Evolutionary conservation across 2,888 invertebrate species (phyloP).

Genomic region (Nephrotoma flavescens): DNA sequence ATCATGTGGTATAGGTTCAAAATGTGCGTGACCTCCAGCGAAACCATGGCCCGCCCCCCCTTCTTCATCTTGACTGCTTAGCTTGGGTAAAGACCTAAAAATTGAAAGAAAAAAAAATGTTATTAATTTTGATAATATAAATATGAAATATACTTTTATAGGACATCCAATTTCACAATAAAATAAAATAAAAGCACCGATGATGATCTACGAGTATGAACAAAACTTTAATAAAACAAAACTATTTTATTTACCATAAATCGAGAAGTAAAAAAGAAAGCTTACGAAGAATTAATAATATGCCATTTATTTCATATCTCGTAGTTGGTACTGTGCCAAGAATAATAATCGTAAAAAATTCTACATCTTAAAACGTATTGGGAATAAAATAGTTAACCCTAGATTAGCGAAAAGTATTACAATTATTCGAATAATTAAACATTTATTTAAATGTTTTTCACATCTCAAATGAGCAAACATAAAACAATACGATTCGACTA

Average conservation of each 20-base stretch:
- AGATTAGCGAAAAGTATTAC: not conserved
- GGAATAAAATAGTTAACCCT: not conserved
- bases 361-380: not conserved
- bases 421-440: not conserved
- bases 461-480: not conserved
- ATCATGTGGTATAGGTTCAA: conserved; percentile 94
- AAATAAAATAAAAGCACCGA: not conserved
- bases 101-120: conserved; percentile 5
- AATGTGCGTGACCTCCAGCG: conserved; percentile 80
- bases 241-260: not conserved
- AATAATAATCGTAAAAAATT: not conserved
- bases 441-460: not conserved
- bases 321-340: not conserved
- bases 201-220: not conserved
- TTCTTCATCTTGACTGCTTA: conserved; percentile 90
- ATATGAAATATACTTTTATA: not conserved
- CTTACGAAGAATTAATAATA: not conserved
- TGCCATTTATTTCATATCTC: not conserved
- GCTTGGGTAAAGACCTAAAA: conserved; percentile 89
- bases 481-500: not conserved
- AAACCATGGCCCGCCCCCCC: conserved; percentile 76
- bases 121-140: not conserved
- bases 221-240: not conserved
- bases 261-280: not conserved
- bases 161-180: not conserved